Conservation (phyloP, 2,797 vertebrate genomes). For the Pampus argenteus region DNA sequence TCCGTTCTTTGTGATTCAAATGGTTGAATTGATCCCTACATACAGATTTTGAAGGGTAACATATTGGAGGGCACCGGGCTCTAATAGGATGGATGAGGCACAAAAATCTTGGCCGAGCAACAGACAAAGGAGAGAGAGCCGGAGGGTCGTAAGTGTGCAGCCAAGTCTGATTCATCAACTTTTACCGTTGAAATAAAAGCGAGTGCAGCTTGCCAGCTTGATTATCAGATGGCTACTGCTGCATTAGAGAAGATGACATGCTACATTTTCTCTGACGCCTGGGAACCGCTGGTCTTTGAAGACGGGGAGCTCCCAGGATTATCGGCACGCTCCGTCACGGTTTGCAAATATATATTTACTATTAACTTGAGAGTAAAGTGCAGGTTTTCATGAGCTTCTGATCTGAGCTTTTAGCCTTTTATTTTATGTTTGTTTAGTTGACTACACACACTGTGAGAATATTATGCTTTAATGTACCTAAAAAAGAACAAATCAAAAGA, state of each 20-base stretch:
- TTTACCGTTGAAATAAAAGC: constrained; percentile 75
- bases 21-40: constrained; percentile 49
- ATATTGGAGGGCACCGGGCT: constrained; percentile 57
- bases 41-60: constrained; percentile 44
- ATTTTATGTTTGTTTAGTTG: neutral
- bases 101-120: constrained; percentile 57
- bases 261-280: constrained; percentile 66
- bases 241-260: constrained; percentile 72
- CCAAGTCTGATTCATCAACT: constrained; percentile 79
- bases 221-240: constrained; percentile 74
- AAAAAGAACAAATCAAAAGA: neutral
- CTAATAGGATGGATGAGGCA: constrained; percentile 63
- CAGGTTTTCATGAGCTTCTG: constrained; percentile 19
- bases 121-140: constrained; percentile 54
- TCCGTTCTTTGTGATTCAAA: constrained; percentile 59
- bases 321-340: constrained; percentile 38
- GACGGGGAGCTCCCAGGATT: constrained; percentile 28
- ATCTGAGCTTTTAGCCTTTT: constrained; percentile 1
- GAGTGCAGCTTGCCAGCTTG: constrained; percentile 71
- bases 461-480: constrained; percentile 5
- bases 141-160: constrained; percentile 61
- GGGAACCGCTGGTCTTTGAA: constrained; percentile 22
- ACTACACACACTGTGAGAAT: neutral
- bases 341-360: constrained; percentile 42
- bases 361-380: constrained; percentile 19